These are phyloP conservation scores for Eriocheir sinensis DNA, from an alignment of 1,140 invertebrate genomes.

Conservation along the genomic window DNA sequence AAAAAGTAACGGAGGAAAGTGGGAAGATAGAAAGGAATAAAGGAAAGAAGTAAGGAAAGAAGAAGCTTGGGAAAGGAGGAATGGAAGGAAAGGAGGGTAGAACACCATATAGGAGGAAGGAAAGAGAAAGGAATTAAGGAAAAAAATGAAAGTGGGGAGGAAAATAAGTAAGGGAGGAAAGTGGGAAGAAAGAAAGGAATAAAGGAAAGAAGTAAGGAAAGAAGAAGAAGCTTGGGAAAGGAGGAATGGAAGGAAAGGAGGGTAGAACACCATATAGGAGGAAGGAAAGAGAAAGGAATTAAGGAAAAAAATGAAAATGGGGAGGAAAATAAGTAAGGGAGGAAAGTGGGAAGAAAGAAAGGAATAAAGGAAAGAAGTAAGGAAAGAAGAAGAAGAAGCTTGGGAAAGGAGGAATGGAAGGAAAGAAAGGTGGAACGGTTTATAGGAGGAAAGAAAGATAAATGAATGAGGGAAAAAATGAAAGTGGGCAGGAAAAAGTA, in stretches of 20 bases:
- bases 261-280: too few species aligned
- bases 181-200: not conserved
- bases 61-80: not conserved
- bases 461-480: too few species aligned
- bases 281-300: too few species aligned
- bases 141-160: not conserved
- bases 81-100: not conserved
- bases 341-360: too few species aligned
- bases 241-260: too few species aligned
- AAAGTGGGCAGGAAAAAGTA: too few species aligned
- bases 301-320: too few species aligned
- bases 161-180: slow-evolving; percentile 21
- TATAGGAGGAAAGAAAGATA: not conserved
- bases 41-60: not conserved
- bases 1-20: not conserved
- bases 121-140: not conserved
- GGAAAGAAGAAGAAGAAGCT: not conserved
- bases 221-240: too few species aligned
- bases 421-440: not conserved
- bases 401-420: not conserved
- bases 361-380: not conserved
- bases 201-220: too few species aligned
- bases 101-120: not conserved
- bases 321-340: too few species aligned
- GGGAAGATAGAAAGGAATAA: not conserved